Evolutionary conservation across 2,113 vertebrate species (phyloP).

Genomic region (Urocynchramus pylzowi): DNA sequence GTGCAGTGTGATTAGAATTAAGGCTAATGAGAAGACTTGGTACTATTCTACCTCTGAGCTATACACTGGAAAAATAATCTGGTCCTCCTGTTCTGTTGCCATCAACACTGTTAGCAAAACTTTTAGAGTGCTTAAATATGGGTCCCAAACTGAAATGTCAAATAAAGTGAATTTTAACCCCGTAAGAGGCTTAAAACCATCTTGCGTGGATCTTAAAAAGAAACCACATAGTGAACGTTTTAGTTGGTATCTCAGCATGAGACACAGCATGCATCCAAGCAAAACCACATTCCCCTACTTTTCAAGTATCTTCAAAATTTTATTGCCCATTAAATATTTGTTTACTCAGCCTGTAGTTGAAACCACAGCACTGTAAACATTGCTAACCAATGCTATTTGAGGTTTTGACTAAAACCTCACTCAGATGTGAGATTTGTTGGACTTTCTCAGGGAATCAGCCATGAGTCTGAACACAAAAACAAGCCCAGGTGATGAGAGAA

Average conservation of each 20-base stretch:
- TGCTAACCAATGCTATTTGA: neutral
- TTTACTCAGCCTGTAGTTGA: neutral
- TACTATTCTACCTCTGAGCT: neutral
- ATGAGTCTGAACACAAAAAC: neutral
- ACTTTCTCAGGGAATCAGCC: neutral
- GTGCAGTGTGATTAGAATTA: neutral
- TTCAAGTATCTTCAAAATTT: neutral
- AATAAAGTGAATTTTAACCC: neutral
- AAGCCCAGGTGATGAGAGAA: accelerated
- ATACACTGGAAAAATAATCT: neutral
- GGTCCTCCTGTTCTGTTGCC: neutral
- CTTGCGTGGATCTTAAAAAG: neutral
- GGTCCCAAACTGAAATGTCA: neutral
- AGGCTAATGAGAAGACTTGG: accelerated
- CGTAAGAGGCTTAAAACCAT: neutral
- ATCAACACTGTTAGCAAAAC: neutral
- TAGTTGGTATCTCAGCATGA: neutral
- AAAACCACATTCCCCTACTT: slow-evolving; percentile 29
- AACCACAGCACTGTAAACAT: neutral
- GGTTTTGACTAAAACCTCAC: slow-evolving; percentile 30
- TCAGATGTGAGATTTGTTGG: neutral
- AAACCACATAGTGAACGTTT: neutral
- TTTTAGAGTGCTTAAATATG: neutral
- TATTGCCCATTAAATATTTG: slow-evolving; percentile 20
- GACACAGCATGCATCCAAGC: neutral